A percentile compares a stretch with the other conserved stretches of the same genome.
These are phyloP conservation scores for Nothocercus julius DNA, from an alignment of 2,113 vertebrate genomes.

Conservation along the genomic window DNA sequence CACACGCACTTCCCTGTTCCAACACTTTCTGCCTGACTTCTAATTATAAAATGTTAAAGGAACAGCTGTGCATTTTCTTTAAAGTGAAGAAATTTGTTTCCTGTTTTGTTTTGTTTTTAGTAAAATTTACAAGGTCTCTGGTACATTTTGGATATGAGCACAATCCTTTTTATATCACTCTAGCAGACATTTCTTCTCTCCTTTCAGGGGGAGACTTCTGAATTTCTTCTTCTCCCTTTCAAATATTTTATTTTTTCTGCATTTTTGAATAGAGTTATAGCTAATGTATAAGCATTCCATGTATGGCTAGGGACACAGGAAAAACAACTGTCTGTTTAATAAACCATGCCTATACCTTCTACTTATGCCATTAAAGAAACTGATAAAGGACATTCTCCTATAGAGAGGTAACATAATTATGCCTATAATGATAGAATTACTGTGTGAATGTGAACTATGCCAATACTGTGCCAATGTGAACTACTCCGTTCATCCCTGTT, in stretches of 20 bases:
- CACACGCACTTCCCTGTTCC: conserved; percentile 30
- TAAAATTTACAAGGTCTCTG: background rate
- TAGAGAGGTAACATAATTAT: background rate
- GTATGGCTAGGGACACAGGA: accelerated
- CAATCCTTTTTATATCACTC: accelerated
- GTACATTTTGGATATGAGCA: background rate
- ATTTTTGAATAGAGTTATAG: background rate
- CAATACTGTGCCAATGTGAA: background rate
- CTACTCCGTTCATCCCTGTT: background rate
- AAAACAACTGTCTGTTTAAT: background rate
- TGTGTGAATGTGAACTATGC: background rate
- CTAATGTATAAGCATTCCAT: accelerated
- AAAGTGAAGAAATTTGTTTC: background rate
- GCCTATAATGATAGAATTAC: background rate
- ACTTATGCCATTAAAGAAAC: background rate
- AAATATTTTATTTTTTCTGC: background rate
- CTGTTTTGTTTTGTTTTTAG: background rate
- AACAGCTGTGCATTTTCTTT: background rate
- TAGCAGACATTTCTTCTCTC: accelerated
- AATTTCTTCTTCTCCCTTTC: background rate
- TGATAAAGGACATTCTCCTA: background rate
- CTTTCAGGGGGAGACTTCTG: accelerated
- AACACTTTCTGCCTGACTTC: conserved; percentile 33
- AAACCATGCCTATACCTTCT: background rate
- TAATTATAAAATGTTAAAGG: conserved; percentile 72